These are phyloP conservation scores for Amblyjoppa fuscipennis DNA, from an alignment of 2,888 invertebrate genomes.

Conservation along the genomic window DNA sequence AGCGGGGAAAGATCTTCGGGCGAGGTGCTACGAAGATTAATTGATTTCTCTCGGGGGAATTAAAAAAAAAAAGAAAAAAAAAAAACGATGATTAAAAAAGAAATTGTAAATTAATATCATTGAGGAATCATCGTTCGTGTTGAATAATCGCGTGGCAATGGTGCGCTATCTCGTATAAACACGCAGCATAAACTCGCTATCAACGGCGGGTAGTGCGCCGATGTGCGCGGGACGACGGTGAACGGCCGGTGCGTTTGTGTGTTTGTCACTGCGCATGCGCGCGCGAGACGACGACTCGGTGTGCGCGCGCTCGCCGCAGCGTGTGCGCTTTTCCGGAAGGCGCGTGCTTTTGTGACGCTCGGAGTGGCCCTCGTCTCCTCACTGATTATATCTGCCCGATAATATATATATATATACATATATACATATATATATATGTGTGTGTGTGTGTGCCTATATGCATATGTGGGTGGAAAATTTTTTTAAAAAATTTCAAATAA, in stretches of 20 bases:
- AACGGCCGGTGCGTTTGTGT: slow-evolving; percentile 71
- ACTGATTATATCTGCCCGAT: neutral
- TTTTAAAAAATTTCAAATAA: neutral
- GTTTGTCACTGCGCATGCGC: slow-evolving; percentile 71
- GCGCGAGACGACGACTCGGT: slow-evolving; percentile 66
- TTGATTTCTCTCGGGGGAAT: neutral
- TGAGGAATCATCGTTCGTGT: slow-evolving; percentile 3
- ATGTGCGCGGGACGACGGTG: neutral
- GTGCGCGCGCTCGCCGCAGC: slow-evolving; percentile 14
- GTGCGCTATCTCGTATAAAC: slow-evolving; percentile 28
- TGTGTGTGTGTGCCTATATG: no score
- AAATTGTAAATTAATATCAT: neutral
- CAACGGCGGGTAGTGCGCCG: neutral
- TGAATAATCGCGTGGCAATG: slow-evolving; percentile 41
- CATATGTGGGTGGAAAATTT: no score
- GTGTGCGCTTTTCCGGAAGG: slow-evolving; percentile 45
- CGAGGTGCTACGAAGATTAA: no score
- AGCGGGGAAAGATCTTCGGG: no score
- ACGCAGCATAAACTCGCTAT: slow-evolving; percentile 40
- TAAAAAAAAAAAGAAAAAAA: neutral
- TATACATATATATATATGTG: neutral
- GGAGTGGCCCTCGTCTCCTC: slow-evolving; percentile 17
- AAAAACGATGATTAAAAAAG: neutral
- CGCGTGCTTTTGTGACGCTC: slow-evolving; percentile 34
- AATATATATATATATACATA: neutral